Evolutionary conservation across 2,113 vertebrate genomes (phyloP).

Genomic region (Takifugu flavidus): DNA sequence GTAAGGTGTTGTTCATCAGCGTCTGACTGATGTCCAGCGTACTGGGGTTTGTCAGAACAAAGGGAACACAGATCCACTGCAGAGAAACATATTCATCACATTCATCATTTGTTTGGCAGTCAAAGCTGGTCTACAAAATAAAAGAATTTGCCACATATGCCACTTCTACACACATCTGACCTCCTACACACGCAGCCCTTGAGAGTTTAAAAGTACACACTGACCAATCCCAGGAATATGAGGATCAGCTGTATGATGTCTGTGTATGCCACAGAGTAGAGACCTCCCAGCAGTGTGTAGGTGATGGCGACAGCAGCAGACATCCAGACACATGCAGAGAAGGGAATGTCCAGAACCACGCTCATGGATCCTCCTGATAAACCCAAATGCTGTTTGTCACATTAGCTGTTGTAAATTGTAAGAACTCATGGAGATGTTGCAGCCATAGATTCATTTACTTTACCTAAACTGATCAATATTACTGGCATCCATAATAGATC

Average conservation of each 20-base stretch:
- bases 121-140: neutral
- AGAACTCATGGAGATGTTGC: neutral
- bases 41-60: conserved; percentile 35
- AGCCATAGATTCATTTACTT: neutral
- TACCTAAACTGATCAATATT: conserved; percentile 71
- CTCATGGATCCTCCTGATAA: conserved; percentile 60
- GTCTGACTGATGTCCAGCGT: conserved; percentile 30
- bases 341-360: conserved; percentile 62
- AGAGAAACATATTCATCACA: neutral
- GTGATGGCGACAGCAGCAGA: conserved; percentile 61
- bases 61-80: conserved; percentile 36
- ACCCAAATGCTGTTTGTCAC: too few relatives aligned
- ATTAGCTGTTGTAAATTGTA: neutral
- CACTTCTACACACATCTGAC: too few relatives aligned
- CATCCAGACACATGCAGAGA: conserved; percentile 56
- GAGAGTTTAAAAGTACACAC: neutral
- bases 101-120: neutral
- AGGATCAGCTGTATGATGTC: conserved; percentile 63
- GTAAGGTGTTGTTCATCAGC: conserved; percentile 39
- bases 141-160: too few relatives aligned
- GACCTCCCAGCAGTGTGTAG: conserved; percentile 69
- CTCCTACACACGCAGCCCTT: too few relatives aligned
- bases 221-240: conserved; percentile 65
- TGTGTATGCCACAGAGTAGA: conserved; percentile 73
- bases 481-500: conserved; percentile 74